A percentile compares a stretch with the other conserved stretches of the same genome.
These are phyloP conservation scores for Strix uralensis DNA, from an alignment of 2,113 vertebrate species.

Conservation along the genomic window DNA sequence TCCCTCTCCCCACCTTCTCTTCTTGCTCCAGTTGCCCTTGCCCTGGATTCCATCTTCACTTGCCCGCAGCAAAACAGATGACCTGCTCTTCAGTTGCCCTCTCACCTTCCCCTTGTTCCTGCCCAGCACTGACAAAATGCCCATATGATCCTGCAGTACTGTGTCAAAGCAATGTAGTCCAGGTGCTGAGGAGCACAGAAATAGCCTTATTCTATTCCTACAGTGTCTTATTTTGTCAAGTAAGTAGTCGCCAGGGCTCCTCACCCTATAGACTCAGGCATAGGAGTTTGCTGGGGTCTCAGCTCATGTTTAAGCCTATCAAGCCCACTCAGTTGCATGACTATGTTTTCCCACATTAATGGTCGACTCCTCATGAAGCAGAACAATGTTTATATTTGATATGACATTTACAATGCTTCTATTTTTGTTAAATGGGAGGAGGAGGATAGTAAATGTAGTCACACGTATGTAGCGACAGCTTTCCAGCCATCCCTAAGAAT, in stretches of 20 bases:
- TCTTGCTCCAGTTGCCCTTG: background rate
- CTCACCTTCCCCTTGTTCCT: background rate
- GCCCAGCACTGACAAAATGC: background rate
- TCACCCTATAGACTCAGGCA: background rate
- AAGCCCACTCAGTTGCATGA: background rate
- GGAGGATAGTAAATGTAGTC: background rate
- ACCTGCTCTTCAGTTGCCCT: background rate
- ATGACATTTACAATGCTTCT: background rate
- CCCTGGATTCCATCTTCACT: background rate
- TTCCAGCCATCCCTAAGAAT: background rate
- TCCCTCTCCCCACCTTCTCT: slow-evolving; percentile 8
- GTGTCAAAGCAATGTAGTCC: background rate
- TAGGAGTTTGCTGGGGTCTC: rapidly evolving
- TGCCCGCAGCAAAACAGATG: background rate
- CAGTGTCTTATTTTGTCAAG: background rate
- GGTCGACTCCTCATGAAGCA: background rate
- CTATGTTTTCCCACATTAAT: background rate
- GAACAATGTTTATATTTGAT: background rate
- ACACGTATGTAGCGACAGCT: background rate
- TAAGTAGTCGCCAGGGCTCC: background rate
- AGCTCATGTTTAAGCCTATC: background rate
- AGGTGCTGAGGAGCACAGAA: background rate
- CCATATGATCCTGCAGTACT: background rate
- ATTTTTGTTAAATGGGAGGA: background rate
- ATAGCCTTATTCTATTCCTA: background rate